Evolutionary conservation across 2,888 invertebrate genomes (phyloP).

Genomic region (Euplagia quadripunctaria): DNA sequence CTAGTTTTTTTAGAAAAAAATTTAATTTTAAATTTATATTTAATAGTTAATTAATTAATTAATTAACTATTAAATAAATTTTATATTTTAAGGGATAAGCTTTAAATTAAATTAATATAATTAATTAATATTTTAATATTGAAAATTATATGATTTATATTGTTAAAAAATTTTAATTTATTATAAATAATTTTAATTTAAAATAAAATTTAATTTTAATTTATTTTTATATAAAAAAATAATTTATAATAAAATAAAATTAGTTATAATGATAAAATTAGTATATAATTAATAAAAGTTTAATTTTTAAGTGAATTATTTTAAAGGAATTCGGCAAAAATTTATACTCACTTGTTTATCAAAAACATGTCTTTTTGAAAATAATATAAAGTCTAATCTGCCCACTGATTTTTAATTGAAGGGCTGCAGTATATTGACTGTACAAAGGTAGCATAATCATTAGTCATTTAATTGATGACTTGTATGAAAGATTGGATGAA

Average conservation of each 20-base stretch:
- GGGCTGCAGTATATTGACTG: constrained; percentile 93
- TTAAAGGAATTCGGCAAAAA: constrained; percentile 89
- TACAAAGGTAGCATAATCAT: constrained; percentile 93
- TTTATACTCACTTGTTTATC: constrained; percentile 91
- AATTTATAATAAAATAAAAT: constrained; percentile 77
- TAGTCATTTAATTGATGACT: constrained; percentile 93
- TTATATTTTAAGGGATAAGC: constrained; percentile 88
- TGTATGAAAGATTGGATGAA: constrained; percentile 92
- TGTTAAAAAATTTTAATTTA: constrained; percentile 85
- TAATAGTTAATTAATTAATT: constrained; percentile 63
- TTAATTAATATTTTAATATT: constrained; percentile 56
- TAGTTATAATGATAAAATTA: constrained; percentile 88
- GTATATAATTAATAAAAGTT: constrained; percentile 75
- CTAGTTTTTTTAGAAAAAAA: constrained; percentile 90
- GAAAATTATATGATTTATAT: constrained; percentile 87
- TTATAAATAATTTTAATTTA: constrained; percentile 77
- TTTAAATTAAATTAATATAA: constrained; percentile 87
- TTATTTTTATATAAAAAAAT: constrained; percentile 80
- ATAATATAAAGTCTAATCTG: constrained; percentile 90
- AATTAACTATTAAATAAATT: constrained; percentile 65
- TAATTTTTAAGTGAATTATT: constrained; percentile 70
- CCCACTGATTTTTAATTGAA: constrained; percentile 90
- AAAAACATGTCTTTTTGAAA: constrained; percentile 91
- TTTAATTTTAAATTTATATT: constrained; percentile 77
- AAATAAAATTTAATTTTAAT: constrained; percentile 65